Base-by-base conservation (phyloP, 2,888 invertebrate genomes). In the Zaprionus obscuricornis region DNA sequence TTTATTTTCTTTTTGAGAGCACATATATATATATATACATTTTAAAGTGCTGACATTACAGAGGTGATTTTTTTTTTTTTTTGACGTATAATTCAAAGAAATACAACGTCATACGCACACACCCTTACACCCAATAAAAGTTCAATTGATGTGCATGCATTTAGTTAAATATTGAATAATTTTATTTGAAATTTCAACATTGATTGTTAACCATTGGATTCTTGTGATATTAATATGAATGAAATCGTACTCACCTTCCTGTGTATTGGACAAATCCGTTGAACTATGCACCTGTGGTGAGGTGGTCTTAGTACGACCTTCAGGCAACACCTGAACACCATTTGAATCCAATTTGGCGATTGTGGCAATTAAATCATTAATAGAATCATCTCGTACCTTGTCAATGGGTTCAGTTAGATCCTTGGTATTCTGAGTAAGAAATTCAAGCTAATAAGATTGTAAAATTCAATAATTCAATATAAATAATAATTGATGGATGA, bases 271-370 rank as follows among this genome's bases (percentile, higher is more conserved):
- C 77, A 93, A 92, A 87, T 94, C 94, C 6, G 95, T 95, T 34
- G 94, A 94, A 88, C 95, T 94, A 89, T 95, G 95, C 69, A 95
- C 95, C 90, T 93, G 93, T 6, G 93, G 93, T 31, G 93, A 93
- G 51, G 92, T 91, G 51, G 92, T 91, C 85, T 90, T 91, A 47
- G 90, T 89, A 51, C 90, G 87, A 14, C 90, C 89, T 57, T 94
- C 94, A 0, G 94, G 93, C 72, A 93, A 90, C 17, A 94, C 93
- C 88, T 95, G 94, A 62, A 96, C 96, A 33, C 96, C 96, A 90
- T 96, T 96, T 16, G 95, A 95, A 91, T 96, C 96, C 82, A 96
- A 91, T 91, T 96, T 96, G 65, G 96, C 96, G 88, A 96, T 96
- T 57, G 96, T 96, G 56, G 95, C 95, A 94, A 96, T 95, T 70